Evolutionary conservation across 2,113 vertebrate species (phyloP).

Genomic region (Chaetodon trifascialis): DNA sequence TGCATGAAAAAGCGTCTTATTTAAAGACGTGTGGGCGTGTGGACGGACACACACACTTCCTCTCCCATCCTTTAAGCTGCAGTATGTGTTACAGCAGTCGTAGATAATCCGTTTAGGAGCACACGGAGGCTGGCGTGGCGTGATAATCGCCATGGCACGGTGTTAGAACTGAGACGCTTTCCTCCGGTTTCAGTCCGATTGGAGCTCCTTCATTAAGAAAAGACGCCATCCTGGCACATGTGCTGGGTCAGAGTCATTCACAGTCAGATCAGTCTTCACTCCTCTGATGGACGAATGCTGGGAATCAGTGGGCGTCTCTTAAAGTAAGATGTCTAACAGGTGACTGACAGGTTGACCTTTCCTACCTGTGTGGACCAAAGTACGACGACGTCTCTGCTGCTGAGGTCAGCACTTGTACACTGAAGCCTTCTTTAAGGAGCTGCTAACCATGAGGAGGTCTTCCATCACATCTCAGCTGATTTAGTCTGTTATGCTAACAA

Average conservation of each 20-base stretch:
- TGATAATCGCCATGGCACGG: slow-evolving; percentile 10
- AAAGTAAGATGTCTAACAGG: background rate
- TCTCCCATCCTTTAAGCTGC: slow-evolving; percentile 10
- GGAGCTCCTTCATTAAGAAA: background rate
- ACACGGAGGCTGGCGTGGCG: background rate
- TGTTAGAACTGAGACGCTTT: slow-evolving; percentile 17
- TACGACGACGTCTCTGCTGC: background rate
- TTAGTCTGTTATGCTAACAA: background rate
- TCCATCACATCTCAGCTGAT: background rate
- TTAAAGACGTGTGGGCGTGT: slow-evolving; percentile 10
- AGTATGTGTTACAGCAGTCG: slow-evolving; percentile 32
- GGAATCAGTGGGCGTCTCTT: background rate
- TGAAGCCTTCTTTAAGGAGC: background rate
- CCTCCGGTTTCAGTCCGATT: background rate
- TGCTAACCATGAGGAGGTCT: background rate
- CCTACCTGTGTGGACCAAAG: background rate
- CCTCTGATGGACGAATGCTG: background rate
- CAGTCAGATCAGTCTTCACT: background rate
- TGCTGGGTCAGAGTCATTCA: background rate
- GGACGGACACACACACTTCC: slow-evolving; percentile 1
- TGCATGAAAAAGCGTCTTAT: slow-evolving; percentile 37
- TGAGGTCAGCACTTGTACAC: no score
- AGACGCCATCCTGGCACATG: background rate
- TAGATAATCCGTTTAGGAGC: slow-evolving; percentile 49
- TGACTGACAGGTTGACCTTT: background rate